Evolutionary conservation across 2,113 vertebrate genomes (phyloP).

Genomic region (Cyanistes caeruleus): DNA sequence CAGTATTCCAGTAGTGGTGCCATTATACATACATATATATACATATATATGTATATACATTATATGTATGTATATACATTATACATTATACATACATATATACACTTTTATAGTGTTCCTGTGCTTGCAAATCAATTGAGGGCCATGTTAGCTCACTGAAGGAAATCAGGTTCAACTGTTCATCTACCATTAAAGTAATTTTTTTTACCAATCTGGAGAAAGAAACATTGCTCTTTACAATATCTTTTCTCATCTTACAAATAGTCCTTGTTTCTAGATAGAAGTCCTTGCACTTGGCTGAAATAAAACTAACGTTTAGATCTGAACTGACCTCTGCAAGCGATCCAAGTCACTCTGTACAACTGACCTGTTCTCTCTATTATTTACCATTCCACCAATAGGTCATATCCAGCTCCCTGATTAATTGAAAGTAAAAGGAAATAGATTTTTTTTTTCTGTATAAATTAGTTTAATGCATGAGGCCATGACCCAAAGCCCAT

Average conservation of each 20-base stretch:
- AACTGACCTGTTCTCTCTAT: conserved; percentile 19
- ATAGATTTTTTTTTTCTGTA: conserved; percentile 35
- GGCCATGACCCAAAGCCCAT: conserved; percentile 46
- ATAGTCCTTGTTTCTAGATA: conserved; percentile 5
- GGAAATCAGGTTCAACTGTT: not conserved
- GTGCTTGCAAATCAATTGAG: conserved; percentile 36
- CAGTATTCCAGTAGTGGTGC: conserved; percentile 4
- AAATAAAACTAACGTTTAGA: not conserved
- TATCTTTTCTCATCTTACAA: conserved; percentile 8
- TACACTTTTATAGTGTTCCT: not conserved
- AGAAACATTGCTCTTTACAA: not conserved
- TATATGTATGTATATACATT: too few relatives aligned
- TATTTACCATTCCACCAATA: conserved; percentile 60
- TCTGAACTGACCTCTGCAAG: conserved; percentile 13
- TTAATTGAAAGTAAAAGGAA: conserved; percentile 61
- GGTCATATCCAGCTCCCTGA: not conserved
- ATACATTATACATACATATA: too few relatives aligned
- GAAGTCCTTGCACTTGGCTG: not conserved
- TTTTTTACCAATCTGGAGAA: conserved; percentile 22
- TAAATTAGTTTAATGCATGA: conserved; percentile 55
- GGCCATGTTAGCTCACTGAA: conserved; percentile 4
- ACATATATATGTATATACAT: too few relatives aligned
- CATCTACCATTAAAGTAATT: not conserved
- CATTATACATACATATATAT: not conserved
- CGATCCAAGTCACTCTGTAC: not conserved